These are phyloP conservation scores for Brenthis hecate DNA, from an alignment of 2,888 invertebrate species.

Conservation along the genomic window DNA sequence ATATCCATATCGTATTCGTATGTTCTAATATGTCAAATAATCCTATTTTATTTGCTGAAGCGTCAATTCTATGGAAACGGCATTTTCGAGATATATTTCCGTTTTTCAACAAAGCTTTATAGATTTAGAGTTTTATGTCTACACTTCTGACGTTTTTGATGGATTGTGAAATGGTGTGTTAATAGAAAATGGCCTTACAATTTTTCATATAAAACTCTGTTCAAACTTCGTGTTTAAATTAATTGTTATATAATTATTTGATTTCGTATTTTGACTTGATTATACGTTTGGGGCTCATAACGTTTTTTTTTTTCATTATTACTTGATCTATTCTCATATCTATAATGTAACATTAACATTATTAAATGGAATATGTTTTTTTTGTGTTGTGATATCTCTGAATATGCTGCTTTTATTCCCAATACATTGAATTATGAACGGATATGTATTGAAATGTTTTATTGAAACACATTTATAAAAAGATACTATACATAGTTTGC, in stretches of 20 bases:
- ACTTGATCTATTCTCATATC: not conserved
- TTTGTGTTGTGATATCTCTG: too few relatives aligned
- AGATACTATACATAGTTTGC: too few relatives aligned
- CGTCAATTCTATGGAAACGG: slow-evolving; percentile 7
- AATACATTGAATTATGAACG: too few relatives aligned
- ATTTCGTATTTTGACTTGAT: slow-evolving; percentile 3
- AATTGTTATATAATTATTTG: slow-evolving; percentile 5
- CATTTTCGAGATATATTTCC: slow-evolving; percentile 50
- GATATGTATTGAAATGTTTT: too few relatives aligned
- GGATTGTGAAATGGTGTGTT: slow-evolving; percentile 58
- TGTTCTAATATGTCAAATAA: not conserved
- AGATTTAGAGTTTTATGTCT: slow-evolving; percentile 54
- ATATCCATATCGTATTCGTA: too few relatives aligned
- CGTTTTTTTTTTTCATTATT: not conserved
- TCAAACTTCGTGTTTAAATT: slow-evolving; percentile 24
- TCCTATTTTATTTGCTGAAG: not conserved
- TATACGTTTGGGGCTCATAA: slow-evolving; percentile 22
- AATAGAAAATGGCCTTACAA: slow-evolving; percentile 45
- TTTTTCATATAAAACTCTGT: slow-evolving; percentile 34
- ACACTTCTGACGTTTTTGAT: slow-evolving; percentile 56
- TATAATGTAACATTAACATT: too few relatives aligned
- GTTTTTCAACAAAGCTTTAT: slow-evolving; percentile 53
- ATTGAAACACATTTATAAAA: too few relatives aligned
- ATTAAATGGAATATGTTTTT: too few relatives aligned
- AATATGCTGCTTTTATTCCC: too few relatives aligned